Base-by-base conservation (phyloP, 2,113 vertebrate genomes). In the Oostethus manadensis region DNA sequence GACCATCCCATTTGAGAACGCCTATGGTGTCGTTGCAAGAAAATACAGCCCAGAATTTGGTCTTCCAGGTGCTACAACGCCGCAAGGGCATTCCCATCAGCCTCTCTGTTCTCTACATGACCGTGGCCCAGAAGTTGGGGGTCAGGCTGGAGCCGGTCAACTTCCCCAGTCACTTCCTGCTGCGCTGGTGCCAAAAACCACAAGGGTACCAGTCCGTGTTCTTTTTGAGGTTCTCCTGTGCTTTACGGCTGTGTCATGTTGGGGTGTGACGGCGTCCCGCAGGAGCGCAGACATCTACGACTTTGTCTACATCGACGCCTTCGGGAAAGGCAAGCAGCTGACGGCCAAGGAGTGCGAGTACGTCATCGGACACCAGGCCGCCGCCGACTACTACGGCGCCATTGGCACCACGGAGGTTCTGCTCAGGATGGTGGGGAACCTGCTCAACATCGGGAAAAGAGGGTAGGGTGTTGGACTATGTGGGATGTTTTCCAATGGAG, bases 381-480 rank as follows among this genome's bases (percentile, higher is more conserved):
- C 95, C 0, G 92, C 94, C 10, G 95, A 97, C 8, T 94, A 96
- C 74, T 99, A 98, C 6, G 93, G 90, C 0, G 91, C 95, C 74
- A 95, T 97, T 63, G 95, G 90, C 15, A 94, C 94, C 13, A 92
- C 92, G 21, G 95, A 98, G 67, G 92, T 98, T 68, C 71, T 99
- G 54, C 94, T 98, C 76, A 84, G 97, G 10, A 99, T 99, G 96
- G 95, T 98, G 91, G 95, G 95, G 3, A 99, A 99, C 68, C 89
- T 99, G 63, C 82, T 99, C 0, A 98, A 98, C 87, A 93, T 98
- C 1, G 97, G 96, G 42, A 99, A 97, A 75, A 82, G 90, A 78
- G 89, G 95, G 96, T 99, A 78, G 93, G 38, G 14, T 8, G 29
- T 33, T 5, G 38, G 38, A 14, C 13, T 42, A 42, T 42, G 3